Evolutionary conservation across 2,113 vertebrate genomes (phyloP).

Genomic region (human (Homo sapiens)): GRCh38 chr14:77811001-77811500

Average conservation of each 20-base stretch:
- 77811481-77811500: not conserved
- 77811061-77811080: not conserved
- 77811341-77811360: not conserved
- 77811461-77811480: not conserved
- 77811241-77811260: accelerated
- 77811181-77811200: not conserved
- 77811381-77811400: not conserved
- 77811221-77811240: too few relatives aligned
- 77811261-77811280: not conserved
- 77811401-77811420: not conserved
- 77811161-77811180: not conserved
- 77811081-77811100: not conserved
- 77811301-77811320: not conserved
- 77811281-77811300: not conserved
- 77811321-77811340: not conserved
- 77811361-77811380: not conserved
- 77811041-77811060: not conserved
- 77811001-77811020: not conserved
- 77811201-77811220: not conserved
- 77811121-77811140: not conserved
- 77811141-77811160: not conserved
- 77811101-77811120: not conserved
- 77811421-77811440: not conserved
- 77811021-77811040: not conserved
- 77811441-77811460: not conserved